Conservation (phyloP, 2,888 invertebrate genomes). For the Drosophila koepferae region DNA sequence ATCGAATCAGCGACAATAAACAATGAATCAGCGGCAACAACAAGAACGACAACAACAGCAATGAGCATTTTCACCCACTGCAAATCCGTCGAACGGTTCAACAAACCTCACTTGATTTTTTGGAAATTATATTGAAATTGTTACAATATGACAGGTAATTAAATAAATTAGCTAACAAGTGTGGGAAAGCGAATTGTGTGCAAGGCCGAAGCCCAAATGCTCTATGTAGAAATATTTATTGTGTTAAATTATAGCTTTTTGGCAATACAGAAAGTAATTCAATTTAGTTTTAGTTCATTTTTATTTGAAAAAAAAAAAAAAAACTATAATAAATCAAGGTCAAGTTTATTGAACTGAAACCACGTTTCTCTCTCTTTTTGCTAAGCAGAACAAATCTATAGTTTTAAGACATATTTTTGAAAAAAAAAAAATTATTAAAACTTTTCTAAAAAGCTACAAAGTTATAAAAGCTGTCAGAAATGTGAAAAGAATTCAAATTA, state of each 20-base stretch:
- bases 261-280: neutral
- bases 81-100: slow-evolving; percentile 68
- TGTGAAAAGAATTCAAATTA: neutral
- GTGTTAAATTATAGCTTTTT: neutral
- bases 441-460: neutral
- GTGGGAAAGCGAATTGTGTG: slow-evolving; percentile 39
- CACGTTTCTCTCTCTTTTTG: neutral
- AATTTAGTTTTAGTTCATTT: neutral
- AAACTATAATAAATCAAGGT: neutral
- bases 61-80: slow-evolving; percentile 70
- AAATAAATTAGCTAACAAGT: slow-evolving; percentile 59
- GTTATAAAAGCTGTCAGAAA: neutral
- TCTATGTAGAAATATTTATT: slow-evolving; percentile 11
- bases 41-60: neutral
- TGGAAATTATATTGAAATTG: slow-evolving; percentile 44
- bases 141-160: slow-evolving; percentile 64
- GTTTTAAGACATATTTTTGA: neutral
- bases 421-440: neutral
- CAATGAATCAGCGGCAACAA: slow-evolving; percentile 56
- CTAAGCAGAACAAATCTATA: too few relatives aligned
- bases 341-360: neutral
- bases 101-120: slow-evolving; percentile 53
- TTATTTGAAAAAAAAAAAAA: neutral
- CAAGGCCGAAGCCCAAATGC: slow-evolving; percentile 34
- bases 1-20: slow-evolving; percentile 16